Conservation (phyloP, 2,797 vertebrate species). For the Coregonus suidteri region DNA sequence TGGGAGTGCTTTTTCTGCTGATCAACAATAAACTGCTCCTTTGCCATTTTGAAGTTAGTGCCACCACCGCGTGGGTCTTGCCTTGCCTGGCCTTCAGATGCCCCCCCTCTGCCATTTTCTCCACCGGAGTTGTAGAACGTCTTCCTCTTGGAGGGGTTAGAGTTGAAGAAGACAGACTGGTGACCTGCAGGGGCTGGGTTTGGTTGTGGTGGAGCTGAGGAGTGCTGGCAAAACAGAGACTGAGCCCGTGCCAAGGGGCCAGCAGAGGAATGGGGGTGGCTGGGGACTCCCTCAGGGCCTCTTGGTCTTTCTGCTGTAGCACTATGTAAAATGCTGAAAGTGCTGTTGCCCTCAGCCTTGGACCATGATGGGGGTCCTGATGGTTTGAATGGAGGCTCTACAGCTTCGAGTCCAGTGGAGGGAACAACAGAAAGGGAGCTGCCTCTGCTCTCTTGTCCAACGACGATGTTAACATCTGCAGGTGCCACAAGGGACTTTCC, state of each 20-base stretch:
- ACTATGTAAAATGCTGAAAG: conserved; percentile 16
- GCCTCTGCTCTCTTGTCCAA: conserved; percentile 70
- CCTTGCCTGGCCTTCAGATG: conserved; percentile 45
- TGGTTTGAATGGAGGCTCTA: conserved; percentile 46
- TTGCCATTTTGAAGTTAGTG: conserved; percentile 85
- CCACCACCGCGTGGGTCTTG: conserved; percentile 43
- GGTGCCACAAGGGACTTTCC: conserved; percentile 66
- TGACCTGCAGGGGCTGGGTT: conserved; percentile 36
- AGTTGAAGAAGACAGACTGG: conserved; percentile 63
- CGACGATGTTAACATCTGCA: conserved; percentile 66
- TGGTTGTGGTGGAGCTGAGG: conserved; percentile 45
- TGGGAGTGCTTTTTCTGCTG: conserved; percentile 85
- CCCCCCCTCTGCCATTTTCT: conserved; percentile 53
- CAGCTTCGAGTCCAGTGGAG: conserved; percentile 34
- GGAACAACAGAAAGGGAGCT: conserved; percentile 36
- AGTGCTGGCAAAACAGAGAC: conserved; percentile 68
- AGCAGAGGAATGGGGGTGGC: conserved; percentile 23
- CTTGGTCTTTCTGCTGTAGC: conserved; percentile 40
- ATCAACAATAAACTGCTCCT: conserved; percentile 86
- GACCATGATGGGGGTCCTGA: conserved; percentile 27
- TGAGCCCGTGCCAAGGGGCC: conserved; percentile 44
- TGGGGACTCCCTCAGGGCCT: conserved; percentile 35
- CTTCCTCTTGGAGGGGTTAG: conserved; percentile 80
- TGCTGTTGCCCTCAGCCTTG: conserved; percentile 41
- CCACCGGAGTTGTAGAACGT: conserved; percentile 68